Base-by-base conservation (phyloP, 1,140 invertebrate genomes). In the Calosoma granatense region DNA sequence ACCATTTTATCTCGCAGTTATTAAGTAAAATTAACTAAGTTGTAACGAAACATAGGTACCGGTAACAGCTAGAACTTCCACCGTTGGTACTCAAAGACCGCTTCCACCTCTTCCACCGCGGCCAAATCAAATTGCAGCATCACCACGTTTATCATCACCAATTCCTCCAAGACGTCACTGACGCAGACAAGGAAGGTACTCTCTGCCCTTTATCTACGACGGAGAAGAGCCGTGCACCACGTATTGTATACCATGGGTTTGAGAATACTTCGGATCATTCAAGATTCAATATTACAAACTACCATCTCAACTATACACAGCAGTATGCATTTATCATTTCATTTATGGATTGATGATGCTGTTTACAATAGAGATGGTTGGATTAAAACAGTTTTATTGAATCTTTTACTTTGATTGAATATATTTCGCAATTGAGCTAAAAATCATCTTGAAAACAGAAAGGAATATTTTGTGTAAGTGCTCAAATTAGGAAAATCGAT, bases 161-260 rank as follows among this genome's bases (percentile, higher is more conserved):
- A 21, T 26, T 15, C 2, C 22, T 2, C 53, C 53, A 23, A 54
- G 22, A 54, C 21, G 53, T 2, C 53, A 54, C 53, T 54, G 53
- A 54, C 53, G 41, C 15, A 3, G 17, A 47, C 41, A 47, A 51
- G 56, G 56, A 23, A 61, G 64, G 56, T 65, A 67, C 54, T 68
- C 66, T 15, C 56, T 67, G 20, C 63, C 66, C 9, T 64, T 68
- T 55, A 64, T 66, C 19, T 64, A 68, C 22, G 15, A 3, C 17
- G 62, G 61, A 3, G 62, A 61, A n/a, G 63, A 65, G 43, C 26
- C 56, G 26, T 67, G 67, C 59, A 60, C 63, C 23, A 43, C 67
- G 30, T 65, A 64, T 56, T 70, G 68, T 63, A 60, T 70, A 57
- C 68, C 68, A 20, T 70, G 68, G 68, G 53, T 62, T 22, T 64